Conservation (phyloP, 2,113 vertebrate genomes). For the Caranx melampygus region DNA sequence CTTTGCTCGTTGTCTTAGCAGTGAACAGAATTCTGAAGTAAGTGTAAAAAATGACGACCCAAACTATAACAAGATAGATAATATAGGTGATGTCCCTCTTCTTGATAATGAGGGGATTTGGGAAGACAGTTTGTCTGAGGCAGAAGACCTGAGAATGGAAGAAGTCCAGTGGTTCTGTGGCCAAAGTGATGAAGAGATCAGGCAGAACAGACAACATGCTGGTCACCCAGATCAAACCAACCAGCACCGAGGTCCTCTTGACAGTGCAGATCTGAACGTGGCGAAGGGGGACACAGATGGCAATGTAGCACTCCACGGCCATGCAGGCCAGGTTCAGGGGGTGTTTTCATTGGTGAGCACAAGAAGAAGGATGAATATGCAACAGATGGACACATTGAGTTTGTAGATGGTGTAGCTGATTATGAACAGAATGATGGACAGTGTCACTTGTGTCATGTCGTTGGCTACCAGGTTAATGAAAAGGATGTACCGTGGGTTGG, state of each 20-base stretch:
- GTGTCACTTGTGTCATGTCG: conserved; percentile 72
- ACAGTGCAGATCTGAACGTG: conserved; percentile 75
- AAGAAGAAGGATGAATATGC: conserved; percentile 23
- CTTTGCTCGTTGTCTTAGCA: conserved; percentile 48
- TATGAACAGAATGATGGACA: conserved; percentile 59
- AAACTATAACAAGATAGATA: conserved; percentile 65
- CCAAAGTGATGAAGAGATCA: conserved; percentile 70
- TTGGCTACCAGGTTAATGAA: conserved; percentile 77
- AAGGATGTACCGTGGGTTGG: conserved; percentile 74
- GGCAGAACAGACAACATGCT: conserved; percentile 58
- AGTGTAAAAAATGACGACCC: conserved; percentile 66
- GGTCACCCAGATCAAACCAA: conserved; percentile 68
- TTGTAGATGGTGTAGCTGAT: conserved; percentile 64
- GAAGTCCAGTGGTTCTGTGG: conserved; percentile 50
- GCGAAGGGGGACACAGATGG: conserved; percentile 78
- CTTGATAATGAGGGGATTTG: conserved; percentile 32
- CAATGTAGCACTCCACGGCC: conserved; percentile 81
- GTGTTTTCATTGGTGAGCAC: conserved; percentile 70
- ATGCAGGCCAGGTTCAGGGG: conserved; percentile 80
- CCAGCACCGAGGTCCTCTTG: conserved; percentile 56
- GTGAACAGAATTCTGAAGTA: conserved; percentile 75
- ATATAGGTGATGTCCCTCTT: conserved; percentile 64
- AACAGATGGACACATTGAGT: conserved; percentile 49
- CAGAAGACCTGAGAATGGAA: conserved; percentile 66
- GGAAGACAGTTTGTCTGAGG: conserved; percentile 41